phyloP scores from a whole-genome alignment of 2,888 invertebrate genomes.

The Dyspetes luteomarginatus region DNA sequence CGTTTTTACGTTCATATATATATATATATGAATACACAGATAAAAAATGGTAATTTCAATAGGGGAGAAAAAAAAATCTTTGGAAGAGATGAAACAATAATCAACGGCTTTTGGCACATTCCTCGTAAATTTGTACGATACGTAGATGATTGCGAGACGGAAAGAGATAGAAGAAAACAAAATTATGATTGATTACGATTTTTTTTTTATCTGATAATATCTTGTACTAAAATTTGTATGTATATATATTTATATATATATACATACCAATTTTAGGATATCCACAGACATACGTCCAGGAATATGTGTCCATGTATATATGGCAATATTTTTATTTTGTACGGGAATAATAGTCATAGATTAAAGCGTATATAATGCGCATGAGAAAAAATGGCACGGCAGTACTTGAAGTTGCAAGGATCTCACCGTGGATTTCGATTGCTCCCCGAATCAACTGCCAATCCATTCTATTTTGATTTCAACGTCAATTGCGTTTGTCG shows the following conservation, averaged over 20 bases:
- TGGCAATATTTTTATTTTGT: conserved; percentile 21
- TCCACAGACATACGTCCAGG: background rate
- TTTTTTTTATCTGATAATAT: background rate
- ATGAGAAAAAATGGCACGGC: conserved; percentile 39
- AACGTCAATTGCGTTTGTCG: conserved; percentile 21
- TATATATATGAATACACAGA: too few relatives aligned
- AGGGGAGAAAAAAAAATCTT: background rate
- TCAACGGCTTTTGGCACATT: background rate
- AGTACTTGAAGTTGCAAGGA: conserved; percentile 74
- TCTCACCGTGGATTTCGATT: conserved; percentile 58
- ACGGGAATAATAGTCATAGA: conserved; percentile 45
- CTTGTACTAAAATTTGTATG: background rate
- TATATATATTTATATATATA: conserved; percentile 2
- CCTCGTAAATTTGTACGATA: background rate
- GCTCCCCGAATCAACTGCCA: conserved; percentile 37
- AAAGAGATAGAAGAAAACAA: background rate
- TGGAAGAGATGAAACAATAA: background rate
- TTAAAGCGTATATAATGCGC: conserved; percentile 25
- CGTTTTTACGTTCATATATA: too few relatives aligned
- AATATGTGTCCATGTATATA: conserved; percentile 1
- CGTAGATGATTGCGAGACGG: background rate
- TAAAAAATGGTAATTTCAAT: too few relatives aligned
- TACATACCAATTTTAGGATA: background rate
- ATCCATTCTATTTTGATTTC: conserved; percentile 32
- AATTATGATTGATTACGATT: background rate